Evolutionary conservation across 64 coral and sea anemone species (phyloP).

Genomic region (Actinia equina): DNA sequence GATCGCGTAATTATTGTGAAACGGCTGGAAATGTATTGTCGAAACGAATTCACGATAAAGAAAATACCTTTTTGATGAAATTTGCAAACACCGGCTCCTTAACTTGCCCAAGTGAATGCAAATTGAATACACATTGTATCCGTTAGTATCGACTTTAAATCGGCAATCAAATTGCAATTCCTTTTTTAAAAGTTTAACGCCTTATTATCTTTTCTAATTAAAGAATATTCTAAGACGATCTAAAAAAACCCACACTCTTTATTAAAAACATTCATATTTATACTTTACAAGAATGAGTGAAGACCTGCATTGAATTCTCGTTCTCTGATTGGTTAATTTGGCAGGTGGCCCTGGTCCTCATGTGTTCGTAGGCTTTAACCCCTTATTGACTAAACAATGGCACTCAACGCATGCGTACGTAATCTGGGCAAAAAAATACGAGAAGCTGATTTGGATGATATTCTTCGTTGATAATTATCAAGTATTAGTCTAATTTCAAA

Average conservation of each 20-base stretch:
- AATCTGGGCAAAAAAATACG: neutral
- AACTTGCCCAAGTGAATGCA: no score
- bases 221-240: no score
- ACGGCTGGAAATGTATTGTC: no score
- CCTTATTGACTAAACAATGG: neutral
- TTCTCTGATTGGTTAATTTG: conserved; percentile 21
- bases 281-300: neutral
- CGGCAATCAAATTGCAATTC: no score
- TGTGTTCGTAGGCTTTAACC: neutral
- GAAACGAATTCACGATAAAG: no score
- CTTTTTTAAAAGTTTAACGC: no score
- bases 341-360: conserved; percentile 25
- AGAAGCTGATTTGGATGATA: neutral
- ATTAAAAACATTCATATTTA: neutral
- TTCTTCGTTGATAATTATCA: neutral
- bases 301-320: neutral
- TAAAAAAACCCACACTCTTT: neutral
- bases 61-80: no score
- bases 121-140: no score
- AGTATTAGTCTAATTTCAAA: neutral
- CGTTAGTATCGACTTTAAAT: no score
- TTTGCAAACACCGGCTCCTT: no score
- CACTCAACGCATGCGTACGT: conserved; percentile 18
- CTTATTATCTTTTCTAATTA: no score
- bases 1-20: no score